Conservation (phyloP, 2,888 invertebrate species). For the Aromia moschata region DNA sequence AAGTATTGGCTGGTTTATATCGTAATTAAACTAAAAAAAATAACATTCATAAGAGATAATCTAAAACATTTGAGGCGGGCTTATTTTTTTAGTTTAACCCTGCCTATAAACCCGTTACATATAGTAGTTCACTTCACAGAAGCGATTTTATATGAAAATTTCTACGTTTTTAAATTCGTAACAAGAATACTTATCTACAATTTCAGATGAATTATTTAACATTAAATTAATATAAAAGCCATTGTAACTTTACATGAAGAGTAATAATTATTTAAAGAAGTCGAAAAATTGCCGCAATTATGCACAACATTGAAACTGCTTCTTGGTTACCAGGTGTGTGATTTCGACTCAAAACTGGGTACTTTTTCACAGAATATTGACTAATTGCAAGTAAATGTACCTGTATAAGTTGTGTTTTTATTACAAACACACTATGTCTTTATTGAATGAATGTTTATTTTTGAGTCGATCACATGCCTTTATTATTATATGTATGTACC, state of each 20-base stretch:
- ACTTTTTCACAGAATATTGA: no score
- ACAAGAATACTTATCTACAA: slow-evolving; percentile 59
- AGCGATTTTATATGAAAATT: slow-evolving; percentile 46
- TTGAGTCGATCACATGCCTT: no score
- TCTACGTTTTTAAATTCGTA: slow-evolving; percentile 58
- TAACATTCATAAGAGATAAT: neutral
- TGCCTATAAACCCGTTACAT: slow-evolving; percentile 20
- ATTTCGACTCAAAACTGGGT: no score
- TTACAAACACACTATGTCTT: no score
- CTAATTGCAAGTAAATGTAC: no score
- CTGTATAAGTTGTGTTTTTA: no score
- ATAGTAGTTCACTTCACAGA: slow-evolving; percentile 54
- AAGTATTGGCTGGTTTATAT: slow-evolving; percentile 21
- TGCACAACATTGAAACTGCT: no score
- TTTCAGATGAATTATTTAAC: slow-evolving; percentile 37
- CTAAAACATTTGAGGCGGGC: neutral
- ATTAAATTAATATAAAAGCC: neutral
- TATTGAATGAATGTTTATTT: no score
- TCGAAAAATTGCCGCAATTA: no score
- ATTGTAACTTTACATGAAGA: slow-evolving; percentile 2
- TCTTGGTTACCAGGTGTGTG: no score
- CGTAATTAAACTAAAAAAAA: slow-evolving; percentile 18
- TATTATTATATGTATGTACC: no score
- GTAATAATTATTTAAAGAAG: no score
- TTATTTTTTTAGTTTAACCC: slow-evolving; percentile 12